Percentiles rank a stretch among this genome's conserved stretches.
Evolutionary conservation across 2,888 invertebrate species (phyloP).

Genomic region (Ectobius pallidus): DNA sequence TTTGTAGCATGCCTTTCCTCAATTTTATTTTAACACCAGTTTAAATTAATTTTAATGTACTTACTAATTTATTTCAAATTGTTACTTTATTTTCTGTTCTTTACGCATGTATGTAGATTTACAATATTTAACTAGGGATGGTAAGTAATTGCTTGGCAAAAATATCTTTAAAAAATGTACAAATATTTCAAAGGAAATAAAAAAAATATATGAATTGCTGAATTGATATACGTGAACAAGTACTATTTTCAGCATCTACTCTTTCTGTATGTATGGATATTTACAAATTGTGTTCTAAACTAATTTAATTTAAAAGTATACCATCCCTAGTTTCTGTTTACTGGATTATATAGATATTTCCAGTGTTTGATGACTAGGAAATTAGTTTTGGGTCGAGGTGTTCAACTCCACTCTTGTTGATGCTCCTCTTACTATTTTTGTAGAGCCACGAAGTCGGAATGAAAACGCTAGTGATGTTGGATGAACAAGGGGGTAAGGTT

Average conservation of each 20-base stretch:
- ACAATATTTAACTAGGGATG: slow-evolving; percentile 23
- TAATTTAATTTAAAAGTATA: no score
- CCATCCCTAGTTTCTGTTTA: slow-evolving; percentile 22
- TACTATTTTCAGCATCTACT: no score
- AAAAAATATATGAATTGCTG: no score
- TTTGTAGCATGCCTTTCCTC: slow-evolving; percentile 10
- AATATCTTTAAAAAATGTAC: no score
- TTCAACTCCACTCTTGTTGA: slow-evolving; percentile 38
- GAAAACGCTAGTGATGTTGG: slow-evolving; percentile 99
- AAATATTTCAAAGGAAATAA: no score
- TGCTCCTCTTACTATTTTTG: slow-evolving; percentile 62
- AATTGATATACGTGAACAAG: no score
- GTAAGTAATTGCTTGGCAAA: no score
- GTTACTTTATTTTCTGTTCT: slow-evolving; percentile 13
- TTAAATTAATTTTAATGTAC: slow-evolving; percentile 13
- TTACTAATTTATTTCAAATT: slow-evolving; percentile 22
- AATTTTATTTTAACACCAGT: slow-evolving; percentile 20
- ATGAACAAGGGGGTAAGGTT: slow-evolving; percentile 99
- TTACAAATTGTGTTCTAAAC: no score
- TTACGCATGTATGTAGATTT: slow-evolving; percentile 26
- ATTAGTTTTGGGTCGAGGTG: slow-evolving; percentile 27
- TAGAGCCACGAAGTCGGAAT: slow-evolving; percentile 99
- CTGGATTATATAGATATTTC: slow-evolving; percentile 24
- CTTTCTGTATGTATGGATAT: no score
- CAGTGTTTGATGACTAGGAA: slow-evolving; percentile 32